These are phyloP conservation scores for Cossypha dichroa DNA, from an alignment of 2,797 vertebrate genomes.

Conservation along the genomic window DNA sequence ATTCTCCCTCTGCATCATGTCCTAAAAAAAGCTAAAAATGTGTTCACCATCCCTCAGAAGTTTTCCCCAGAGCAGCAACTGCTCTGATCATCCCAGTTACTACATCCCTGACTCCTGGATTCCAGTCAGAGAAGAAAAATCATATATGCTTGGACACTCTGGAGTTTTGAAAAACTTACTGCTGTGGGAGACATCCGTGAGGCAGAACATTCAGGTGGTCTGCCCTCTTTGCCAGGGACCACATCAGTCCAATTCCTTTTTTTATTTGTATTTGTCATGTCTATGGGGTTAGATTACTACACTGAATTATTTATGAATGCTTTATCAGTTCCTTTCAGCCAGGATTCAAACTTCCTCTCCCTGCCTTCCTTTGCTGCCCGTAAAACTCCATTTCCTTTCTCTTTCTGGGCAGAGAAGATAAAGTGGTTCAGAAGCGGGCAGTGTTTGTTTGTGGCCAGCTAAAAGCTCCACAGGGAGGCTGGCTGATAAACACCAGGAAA, in stretches of 20 bases:
- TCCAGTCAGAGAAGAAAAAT: not conserved
- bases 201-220: not conserved
- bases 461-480: not conserved
- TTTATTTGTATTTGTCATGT: accelerated
- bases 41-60: not conserved
- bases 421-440: not conserved
- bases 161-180: not conserved
- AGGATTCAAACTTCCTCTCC: not conserved
- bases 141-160: not conserved
- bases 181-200: not conserved
- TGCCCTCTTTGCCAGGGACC: not conserved
- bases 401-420: not conserved
- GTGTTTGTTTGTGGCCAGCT: not conserved
- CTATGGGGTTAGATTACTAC: not conserved
- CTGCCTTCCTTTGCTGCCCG: not conserved
- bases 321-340: not conserved
- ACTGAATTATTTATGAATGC: not conserved
- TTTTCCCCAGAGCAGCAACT: not conserved
- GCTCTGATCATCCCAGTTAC: not conserved
- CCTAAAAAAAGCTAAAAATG: not conserved
- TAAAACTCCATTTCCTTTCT: not conserved
- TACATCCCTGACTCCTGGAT: not conserved
- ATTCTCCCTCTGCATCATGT: not conserved
- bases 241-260: not conserved
- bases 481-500: not conserved